phyloP scores from a whole-genome alignment of 1,140 invertebrate genomes.

The Globodera ellingtonae region DNA sequence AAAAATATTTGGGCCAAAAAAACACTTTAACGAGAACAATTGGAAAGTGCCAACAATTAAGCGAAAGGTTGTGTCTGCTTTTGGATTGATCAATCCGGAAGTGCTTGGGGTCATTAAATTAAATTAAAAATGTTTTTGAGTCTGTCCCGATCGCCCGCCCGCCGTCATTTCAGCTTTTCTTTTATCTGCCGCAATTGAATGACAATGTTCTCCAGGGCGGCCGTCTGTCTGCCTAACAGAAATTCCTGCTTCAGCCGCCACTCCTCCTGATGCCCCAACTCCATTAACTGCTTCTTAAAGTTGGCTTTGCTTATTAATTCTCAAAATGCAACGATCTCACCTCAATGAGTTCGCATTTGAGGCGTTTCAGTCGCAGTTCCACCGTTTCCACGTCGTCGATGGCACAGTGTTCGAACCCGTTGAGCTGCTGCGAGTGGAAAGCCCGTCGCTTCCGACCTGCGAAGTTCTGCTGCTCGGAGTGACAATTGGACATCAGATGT shows the following conservation, averaged over 20 bases:
- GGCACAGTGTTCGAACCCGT: background rate
- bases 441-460: background rate
- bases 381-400: background rate
- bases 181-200: slow-evolving; percentile 2
- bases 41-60: too few species aligned
- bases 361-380: slow-evolving; percentile 5
- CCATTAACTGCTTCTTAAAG: slow-evolving; percentile 4
- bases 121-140: too few species aligned
- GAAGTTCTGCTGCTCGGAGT: background rate
- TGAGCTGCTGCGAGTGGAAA: background rate
- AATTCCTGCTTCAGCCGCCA: slow-evolving; percentile 13
- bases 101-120: too few species aligned
- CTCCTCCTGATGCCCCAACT: background rate
- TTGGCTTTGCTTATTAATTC: background rate
- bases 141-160: too few species aligned
- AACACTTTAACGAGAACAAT: too few species aligned
- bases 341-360: slow-evolving; percentile 16
- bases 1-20: too few species aligned
- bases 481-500: background rate
- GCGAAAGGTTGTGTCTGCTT: too few species aligned
- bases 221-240: slow-evolving; percentile 3
- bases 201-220: slow-evolving; percentile 10
- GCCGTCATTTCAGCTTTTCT: background rate
- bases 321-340: background rate
- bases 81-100: too few species aligned